Evolutionary conservation across 1,140 invertebrate genomes (phyloP), one percentile per base, ranked within the genome.

Genomic region (Hetaerina americana): DNA sequence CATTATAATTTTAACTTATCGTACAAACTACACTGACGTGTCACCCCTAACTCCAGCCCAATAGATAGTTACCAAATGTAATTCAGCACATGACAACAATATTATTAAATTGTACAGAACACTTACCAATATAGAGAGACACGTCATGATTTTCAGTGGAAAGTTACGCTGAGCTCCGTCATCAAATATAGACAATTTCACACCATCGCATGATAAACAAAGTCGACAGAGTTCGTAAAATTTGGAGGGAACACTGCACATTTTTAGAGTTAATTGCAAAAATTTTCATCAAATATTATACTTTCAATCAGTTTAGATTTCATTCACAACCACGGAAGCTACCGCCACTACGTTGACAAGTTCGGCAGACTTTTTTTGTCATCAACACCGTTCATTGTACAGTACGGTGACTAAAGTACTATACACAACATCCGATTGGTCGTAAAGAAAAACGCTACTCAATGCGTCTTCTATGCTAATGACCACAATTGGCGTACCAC

Each of bases 201-300:
- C 81, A 80, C 81, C 82, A 75, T 83, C 82, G 75, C 79, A 80
- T 70, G 82, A 82, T 81, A 84, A 82, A 81, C 86, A 87, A 85
- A 87, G 84, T 82, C 76, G 73, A 70, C 73, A 74, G 22, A 83
- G 81, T 79, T 83, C 81, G 78, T 83, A 82, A 74, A 83, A 82
- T 79, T 83, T 83, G 78, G 80, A 78, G 79, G 81, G 81, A 80
- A 83, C 79, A 79, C 81, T 80, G 78, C 82, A 82, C 82, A 83
- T 83, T 28, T 68, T 28, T 18, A 57, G 2, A n/a, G 22, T 57
- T 5, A 57, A 18, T 10, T 57, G 1, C 10, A 18, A 18, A 18
- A 5, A 57, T 57, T 3, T 57, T 57, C 40, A 57, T 57, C 15
- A 57, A 57, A 57, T 40, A 8, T 57, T 18, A 57, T 18, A 57